phyloP scores from a whole-genome alignment of 2,113 vertebrate genomes.

The Oreotrochilus melanogaster region DNA sequence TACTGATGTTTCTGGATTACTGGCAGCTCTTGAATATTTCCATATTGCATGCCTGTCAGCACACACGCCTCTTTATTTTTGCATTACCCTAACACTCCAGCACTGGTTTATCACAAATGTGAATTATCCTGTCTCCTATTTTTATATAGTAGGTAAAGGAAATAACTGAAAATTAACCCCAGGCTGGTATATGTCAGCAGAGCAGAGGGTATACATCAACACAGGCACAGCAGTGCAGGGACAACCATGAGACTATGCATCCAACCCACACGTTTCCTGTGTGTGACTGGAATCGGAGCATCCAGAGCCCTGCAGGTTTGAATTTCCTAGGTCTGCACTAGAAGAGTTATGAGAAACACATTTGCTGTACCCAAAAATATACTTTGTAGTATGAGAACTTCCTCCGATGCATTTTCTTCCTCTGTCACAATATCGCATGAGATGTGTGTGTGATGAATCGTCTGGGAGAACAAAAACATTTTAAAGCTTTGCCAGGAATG shows the following conservation, averaged over 20 bases:
- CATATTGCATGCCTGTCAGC: not conserved
- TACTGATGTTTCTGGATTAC: not conserved
- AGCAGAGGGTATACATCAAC: accelerated
- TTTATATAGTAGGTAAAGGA: not conserved
- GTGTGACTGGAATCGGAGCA: not conserved
- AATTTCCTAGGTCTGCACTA: not conserved
- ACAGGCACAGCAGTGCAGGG: not conserved
- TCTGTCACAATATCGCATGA: not conserved
- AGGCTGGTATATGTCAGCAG: not conserved
- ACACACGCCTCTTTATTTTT: not conserved
- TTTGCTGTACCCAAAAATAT: not conserved
- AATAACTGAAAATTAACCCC: not conserved
- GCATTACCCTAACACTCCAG: not conserved
- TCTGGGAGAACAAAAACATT: not conserved
- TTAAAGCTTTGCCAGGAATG: not conserved
- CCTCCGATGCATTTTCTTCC: not conserved
- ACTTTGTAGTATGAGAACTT: not conserved
- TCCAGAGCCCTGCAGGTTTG: not conserved
- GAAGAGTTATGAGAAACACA: not conserved
- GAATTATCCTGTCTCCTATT: not conserved
- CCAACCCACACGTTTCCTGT: not conserved
- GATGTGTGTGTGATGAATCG: not conserved
- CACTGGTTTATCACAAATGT: not conserved
- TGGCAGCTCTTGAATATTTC: not conserved
- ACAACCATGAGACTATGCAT: accelerated